These are phyloP conservation scores for Phylloscopus collybita DNA, from an alignment of 2,797 vertebrate species.

Conservation along the genomic window DNA sequence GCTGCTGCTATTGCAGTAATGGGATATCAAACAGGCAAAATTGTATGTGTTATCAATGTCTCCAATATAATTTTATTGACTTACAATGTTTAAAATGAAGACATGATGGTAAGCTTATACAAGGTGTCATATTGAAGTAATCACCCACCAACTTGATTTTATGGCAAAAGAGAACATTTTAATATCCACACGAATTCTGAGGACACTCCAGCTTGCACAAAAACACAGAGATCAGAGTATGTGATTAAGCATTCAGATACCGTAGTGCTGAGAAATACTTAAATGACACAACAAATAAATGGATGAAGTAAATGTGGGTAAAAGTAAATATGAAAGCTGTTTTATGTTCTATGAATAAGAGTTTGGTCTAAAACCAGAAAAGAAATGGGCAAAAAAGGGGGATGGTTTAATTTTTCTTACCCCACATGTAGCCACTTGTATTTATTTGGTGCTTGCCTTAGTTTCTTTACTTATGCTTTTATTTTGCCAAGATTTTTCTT, in stretches of 20 bases:
- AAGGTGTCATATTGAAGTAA: slow-evolving; percentile 70
- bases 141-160: slow-evolving; percentile 56
- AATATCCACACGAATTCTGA: background rate
- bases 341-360: background rate
- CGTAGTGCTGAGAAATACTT: background rate
- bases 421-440: background rate
- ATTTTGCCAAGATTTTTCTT: background rate
- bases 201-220: background rate
- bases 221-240: slow-evolving; percentile 21
- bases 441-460: background rate
- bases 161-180: slow-evolving; percentile 55
- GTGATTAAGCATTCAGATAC: background rate
- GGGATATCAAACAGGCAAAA: slow-evolving; percentile 75
- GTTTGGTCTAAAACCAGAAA: background rate
- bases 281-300: background rate
- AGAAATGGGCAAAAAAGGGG: background rate
- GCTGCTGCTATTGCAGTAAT: slow-evolving; percentile 57
- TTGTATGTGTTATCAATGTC: slow-evolving; percentile 69
- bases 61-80: slow-evolving; percentile 76
- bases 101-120: slow-evolving; percentile 66
- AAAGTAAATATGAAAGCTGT: background rate
- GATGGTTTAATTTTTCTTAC: background rate
- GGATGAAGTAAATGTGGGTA: background rate
- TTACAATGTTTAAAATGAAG: slow-evolving; percentile 70
- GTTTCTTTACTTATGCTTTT: background rate